Evolutionary conservation across 2,797 vertebrate species (phyloP).

Genomic region (Brotula barbata): DNA sequence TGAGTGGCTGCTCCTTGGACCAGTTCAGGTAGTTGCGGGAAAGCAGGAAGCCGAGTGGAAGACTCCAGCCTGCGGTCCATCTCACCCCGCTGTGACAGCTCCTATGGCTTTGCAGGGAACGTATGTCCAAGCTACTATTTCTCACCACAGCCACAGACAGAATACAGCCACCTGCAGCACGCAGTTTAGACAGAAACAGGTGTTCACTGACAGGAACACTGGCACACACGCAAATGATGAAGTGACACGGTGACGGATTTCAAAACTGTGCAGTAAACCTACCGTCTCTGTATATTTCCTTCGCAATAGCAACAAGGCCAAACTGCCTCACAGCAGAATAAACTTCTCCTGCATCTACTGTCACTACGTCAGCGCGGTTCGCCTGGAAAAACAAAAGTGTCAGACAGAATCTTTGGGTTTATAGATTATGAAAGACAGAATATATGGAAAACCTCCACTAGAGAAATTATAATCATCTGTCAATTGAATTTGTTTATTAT

Average conservation of each 20-base stretch:
- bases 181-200: background rate
- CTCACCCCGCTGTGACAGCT: conserved; percentile 88
- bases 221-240: background rate
- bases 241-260: background rate
- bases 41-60: conserved; percentile 88
- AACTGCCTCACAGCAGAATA: conserved; percentile 89
- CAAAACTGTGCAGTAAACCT: conserved; percentile 35
- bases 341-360: conserved; percentile 88
- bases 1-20: conserved; percentile 84
- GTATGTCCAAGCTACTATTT: conserved; percentile 78
- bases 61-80: conserved; percentile 91
- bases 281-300: conserved; percentile 88
- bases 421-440: no score
- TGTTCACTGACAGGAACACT: background rate
- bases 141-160: conserved; percentile 86
- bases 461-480: no score
- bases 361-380: conserved; percentile 87
- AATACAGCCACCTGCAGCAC: conserved; percentile 82
- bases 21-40: conserved; percentile 85
- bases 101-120: conserved; percentile 77
- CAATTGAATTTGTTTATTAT: no score
- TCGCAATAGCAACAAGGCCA: conserved; percentile 83
- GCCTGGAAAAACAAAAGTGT: conserved; percentile 67
- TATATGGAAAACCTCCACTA: background rate
- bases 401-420: background rate